A percentile compares a stretch with the other conserved stretches of the same genome.
Evolutionary conservation across 2,113 vertebrate genomes (phyloP).

Genomic region (Pionites leucogaster): DNA sequence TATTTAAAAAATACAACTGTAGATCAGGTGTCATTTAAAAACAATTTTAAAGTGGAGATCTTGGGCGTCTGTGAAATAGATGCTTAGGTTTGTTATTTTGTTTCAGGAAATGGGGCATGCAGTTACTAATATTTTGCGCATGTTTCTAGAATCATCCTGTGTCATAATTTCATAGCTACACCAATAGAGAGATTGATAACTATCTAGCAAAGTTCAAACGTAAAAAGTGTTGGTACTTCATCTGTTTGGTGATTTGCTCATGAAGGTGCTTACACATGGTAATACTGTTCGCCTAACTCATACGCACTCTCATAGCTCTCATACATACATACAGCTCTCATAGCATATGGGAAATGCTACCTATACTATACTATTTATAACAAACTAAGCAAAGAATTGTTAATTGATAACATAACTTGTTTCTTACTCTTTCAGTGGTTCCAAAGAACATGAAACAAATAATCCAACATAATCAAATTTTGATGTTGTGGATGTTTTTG

Average conservation of each 20-base stretch:
- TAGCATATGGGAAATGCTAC: not conserved
- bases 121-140: not conserved
- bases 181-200: not conserved
- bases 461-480: not conserved
- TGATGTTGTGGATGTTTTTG: not conserved
- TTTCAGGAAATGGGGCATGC: not conserved
- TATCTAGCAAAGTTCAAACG: not conserved
- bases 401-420: not conserved
- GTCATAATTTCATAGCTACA: not conserved
- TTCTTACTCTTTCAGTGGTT: not conserved
- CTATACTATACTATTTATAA: not conserved
- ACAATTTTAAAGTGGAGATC: not conserved
- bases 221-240: not conserved
- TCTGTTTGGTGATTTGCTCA: not conserved
- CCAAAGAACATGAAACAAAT: not conserved
- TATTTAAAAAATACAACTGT: not conserved
- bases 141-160: not conserved
- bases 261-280: accelerated
- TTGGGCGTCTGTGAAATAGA: not conserved
- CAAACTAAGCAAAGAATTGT: not conserved
- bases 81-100: not conserved
- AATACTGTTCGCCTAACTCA: not conserved
- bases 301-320: too few species aligned
- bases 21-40: not conserved
- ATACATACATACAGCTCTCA: not conserved